Conservation (phyloP, 2,797 vertebrate genomes). For the Thamnophis elegans region DNA sequence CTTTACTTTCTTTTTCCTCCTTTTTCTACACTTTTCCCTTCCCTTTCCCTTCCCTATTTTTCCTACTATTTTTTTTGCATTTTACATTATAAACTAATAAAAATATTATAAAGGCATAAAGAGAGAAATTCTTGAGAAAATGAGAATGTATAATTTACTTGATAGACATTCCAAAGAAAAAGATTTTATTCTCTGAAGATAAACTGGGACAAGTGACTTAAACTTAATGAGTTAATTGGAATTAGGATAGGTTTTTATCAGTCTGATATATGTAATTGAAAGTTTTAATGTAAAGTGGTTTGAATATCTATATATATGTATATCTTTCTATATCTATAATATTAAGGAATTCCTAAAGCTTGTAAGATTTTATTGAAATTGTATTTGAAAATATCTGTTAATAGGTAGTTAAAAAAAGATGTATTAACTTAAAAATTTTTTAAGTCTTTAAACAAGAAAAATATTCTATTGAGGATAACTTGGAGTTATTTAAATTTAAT, state of each 20-base stretch:
- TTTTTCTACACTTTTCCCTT: background rate
- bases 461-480: background rate
- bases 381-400: no score
- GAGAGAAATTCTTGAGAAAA: background rate
- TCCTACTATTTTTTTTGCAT: background rate
- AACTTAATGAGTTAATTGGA: no score
- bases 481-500: background rate
- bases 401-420: no score
- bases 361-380: no score
- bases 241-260: no score
- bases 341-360: no score
- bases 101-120: no score
- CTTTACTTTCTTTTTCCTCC: background rate
- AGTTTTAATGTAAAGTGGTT: no score
- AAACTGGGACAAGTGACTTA: background rate
- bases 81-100: background rate
- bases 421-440: background rate
- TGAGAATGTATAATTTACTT: background rate
- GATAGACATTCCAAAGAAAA: background rate
- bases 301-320: no score
- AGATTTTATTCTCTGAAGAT: background rate
- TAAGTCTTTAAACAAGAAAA: background rate
- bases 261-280: no score
- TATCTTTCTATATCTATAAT: no score
- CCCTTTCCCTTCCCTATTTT: background rate